Percentiles rank a stretch among this genome's conserved stretches.
Conservation (phyloP, 2,113 vertebrate genomes). For the Clarias magur region DNA sequence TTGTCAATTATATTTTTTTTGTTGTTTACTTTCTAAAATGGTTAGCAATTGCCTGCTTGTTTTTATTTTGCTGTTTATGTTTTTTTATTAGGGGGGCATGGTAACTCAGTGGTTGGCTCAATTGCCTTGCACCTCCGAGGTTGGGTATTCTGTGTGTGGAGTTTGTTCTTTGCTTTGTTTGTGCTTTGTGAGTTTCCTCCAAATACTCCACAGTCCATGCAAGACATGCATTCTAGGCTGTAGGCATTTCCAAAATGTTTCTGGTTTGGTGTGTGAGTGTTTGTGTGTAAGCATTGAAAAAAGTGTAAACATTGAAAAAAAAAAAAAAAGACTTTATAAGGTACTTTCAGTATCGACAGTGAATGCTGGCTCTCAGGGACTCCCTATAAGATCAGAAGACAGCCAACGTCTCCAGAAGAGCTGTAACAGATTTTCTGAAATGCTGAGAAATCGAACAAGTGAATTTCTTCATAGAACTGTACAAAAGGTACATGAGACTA, state of each 20-base stretch:
- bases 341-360: not conserved
- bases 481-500: not conserved
- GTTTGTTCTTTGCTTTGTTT: too few species aligned
- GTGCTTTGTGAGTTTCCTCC: too few species aligned
- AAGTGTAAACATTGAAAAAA: not conserved
- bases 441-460: not conserved
- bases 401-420: not conserved
- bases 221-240: too few species aligned
- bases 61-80: slow-evolving; percentile 4
- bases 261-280: too few species aligned
- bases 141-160: too few species aligned
- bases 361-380: not conserved
- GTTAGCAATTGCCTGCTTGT: not conserved
- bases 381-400: not conserved
- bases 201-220: too few species aligned
- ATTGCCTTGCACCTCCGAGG: too few species aligned
- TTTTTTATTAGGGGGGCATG: slow-evolving; percentile 3
- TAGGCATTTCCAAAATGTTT: too few species aligned
- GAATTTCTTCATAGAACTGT: not conserved
- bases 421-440: not conserved
- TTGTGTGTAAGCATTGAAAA: not conserved
- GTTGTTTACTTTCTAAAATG: not conserved
- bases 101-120: too few species aligned
- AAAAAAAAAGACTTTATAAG: not conserved
- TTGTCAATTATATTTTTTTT: not conserved